phyloP scores from a whole-genome alignment of 2,113 vertebrate genomes.

The Balaenoptera acutorostrata region DNA sequence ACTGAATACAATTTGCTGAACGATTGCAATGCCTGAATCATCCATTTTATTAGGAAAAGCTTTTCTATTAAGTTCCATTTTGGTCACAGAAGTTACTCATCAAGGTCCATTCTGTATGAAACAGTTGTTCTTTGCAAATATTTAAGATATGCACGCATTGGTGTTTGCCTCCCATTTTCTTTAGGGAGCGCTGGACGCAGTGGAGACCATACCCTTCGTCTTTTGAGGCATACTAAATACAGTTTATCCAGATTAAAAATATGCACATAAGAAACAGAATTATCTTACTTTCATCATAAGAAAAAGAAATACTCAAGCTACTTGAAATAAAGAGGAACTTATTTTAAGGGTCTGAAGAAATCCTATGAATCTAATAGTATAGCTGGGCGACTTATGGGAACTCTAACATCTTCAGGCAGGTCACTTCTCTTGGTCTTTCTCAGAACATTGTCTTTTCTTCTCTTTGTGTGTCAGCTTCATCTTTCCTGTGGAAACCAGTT shows the following conservation, averaged over 20 bases:
- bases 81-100: conserved; percentile 1
- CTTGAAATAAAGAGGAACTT: conserved; percentile 9
- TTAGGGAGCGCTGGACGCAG: not conserved
- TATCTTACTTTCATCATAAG: not conserved
- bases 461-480: not conserved
- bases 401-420: not conserved
- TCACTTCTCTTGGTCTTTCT: not conserved
- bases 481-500: not conserved
- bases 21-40: not conserved
- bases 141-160: not conserved
- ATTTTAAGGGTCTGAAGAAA: not conserved
- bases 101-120: conserved; percentile 9
- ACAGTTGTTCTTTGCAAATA: conserved; percentile 22
- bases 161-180: not conserved
- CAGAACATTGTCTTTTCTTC: not conserved
- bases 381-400: not conserved
- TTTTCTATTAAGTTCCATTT: conserved; percentile 12
- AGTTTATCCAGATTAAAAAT: not conserved
- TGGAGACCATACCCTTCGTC: not conserved
- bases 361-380: not conserved
- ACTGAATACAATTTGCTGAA: not conserved
- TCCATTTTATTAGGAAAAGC: not conserved
- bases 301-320: not conserved
- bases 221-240: not conserved
- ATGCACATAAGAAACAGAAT: not conserved